Evolutionary conservation across 2,797 vertebrate species (phyloP), one percentile per base, ranked within the genome.

Genomic region (Pogoniulus pusillus): DNA sequence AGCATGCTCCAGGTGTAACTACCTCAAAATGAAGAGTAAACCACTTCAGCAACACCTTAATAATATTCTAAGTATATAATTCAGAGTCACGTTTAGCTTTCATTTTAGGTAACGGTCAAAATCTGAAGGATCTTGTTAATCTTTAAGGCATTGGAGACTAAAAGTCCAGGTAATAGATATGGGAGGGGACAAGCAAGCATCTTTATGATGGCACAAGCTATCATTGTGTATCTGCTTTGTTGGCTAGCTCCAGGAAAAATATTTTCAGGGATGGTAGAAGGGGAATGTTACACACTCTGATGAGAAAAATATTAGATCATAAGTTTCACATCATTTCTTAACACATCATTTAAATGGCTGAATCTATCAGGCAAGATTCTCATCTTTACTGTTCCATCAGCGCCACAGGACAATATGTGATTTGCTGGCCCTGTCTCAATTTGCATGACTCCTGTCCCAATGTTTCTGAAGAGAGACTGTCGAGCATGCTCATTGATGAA

Each of bases 361-460:
- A 98, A 98, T 80, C 97, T 98, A 96, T 99, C 98, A 0, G 99
- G 99, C 30, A 99, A 97, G 90, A 98, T 90, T 90, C 99, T 98
- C 98, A 99, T 98, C 97, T 99, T 99, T 97, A 99, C 98, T 94
- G 99, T 99, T 73, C 99, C 99, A 93, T 99, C 99, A 16, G 99
- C 99, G 76, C 99, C 99, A 93, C 99, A 99, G 68, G 99, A 99
- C 96, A 99, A 99, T 94, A 99, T 96, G 96, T 99, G 98, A 96
- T 98, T 99, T 96, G 98, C 95, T 55, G 98, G 98, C 37, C 98
- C 99, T 82, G 98, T 98, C 96, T 99, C 99, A 60, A 99, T 98
- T 95, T 99, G 99, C 99, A 99, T 99, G 90, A 99, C 99, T 41
- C 99, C 99, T 0, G 99, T 99, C 91, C 99, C 99, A 43, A 99